Evolutionary conservation across 2,113 vertebrate species (phyloP).

Genomic region (Myotis brandtii): DNA sequence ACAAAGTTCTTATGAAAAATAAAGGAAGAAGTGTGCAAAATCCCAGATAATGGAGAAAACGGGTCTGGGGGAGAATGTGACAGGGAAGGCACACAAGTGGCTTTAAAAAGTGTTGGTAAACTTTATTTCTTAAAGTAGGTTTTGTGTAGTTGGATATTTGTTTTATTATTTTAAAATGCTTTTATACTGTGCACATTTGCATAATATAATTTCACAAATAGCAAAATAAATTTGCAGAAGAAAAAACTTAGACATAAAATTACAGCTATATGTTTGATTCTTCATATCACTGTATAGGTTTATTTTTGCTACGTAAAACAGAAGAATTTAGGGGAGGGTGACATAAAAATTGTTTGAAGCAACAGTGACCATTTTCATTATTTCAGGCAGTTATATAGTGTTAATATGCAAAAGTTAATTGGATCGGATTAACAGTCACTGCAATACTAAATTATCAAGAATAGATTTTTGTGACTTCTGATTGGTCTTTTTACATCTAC

Average conservation of each 20-base stretch:
- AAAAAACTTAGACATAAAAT: not conserved
- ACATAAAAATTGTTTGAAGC: not conserved
- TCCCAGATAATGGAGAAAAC: not conserved
- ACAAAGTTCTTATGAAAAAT: not conserved
- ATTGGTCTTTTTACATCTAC: not conserved
- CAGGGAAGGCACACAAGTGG: not conserved
- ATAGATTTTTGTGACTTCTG: not conserved
- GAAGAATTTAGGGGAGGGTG: not conserved
- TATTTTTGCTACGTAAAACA: not conserved
- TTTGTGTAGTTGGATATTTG: not conserved
- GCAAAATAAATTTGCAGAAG: not conserved
- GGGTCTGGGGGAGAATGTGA: not conserved
- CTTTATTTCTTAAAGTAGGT: not conserved
- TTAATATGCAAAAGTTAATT: not conserved
- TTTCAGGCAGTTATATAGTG: not conserved
- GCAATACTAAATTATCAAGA: not conserved
- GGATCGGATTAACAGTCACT: not conserved
- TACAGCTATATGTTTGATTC: not conserved
- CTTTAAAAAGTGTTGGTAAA: slow-evolving; percentile 17
- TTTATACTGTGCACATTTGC: not conserved
- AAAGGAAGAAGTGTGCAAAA: not conserved
- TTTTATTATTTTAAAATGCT: slow-evolving; percentile 30
- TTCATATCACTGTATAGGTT: not conserved
- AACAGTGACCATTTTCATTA: not conserved
- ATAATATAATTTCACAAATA: not conserved